Evolutionary conservation across 2,888 invertebrate species (phyloP), one percentile per base, ranked within the genome.

Genomic region (Drosophila nr. medialis): DNA sequence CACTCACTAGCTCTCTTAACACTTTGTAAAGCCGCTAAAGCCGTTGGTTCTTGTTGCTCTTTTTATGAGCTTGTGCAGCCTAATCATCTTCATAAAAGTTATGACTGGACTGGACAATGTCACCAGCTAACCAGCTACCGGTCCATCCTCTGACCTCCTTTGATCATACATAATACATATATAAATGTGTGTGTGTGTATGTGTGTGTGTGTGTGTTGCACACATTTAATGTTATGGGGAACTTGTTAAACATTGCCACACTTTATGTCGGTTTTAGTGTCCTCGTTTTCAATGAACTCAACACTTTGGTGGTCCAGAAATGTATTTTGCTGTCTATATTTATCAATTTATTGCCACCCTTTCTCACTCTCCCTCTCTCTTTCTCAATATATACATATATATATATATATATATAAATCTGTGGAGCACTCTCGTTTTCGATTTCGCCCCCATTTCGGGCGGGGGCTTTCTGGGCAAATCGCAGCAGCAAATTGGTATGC

Each of bases 401-500:
- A 13, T 21, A 6, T 21, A 6, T 1, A 24, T 24, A 24, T 42
- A 6, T 4, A 13, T 45, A 4, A 13, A 29, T 40, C 21, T n/a
- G 36, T 24, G 7, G 10, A 61, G 8, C 80, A 79, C 79, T 79
- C 80, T 79, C 79, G 77, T 77, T 79, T 79, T 79, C 80, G 74
- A 80, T 76, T 70, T 77, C 81, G 78, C 81, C 78, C 78, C 69
- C 78, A 78, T 63, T 78, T 77, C 63, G 13, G 36, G 51, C 30
- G 7, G n/a, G 42, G n/a, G 30, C 32, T 49, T 49, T 48, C 60
- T 67, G 56, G 62, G 59, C 70, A 77, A 83, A 87, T 75, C 72
- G 58, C 81, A 50, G 76, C 68, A 83, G 76, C 66, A 81, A 84
- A 83, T 86, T 90, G 70, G 86, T 90, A 86, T 90, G 85, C 86